These are phyloP conservation scores for Drosophila niveifrons DNA, from an alignment of 2,888 invertebrate genomes.

Conservation along the genomic window DNA sequence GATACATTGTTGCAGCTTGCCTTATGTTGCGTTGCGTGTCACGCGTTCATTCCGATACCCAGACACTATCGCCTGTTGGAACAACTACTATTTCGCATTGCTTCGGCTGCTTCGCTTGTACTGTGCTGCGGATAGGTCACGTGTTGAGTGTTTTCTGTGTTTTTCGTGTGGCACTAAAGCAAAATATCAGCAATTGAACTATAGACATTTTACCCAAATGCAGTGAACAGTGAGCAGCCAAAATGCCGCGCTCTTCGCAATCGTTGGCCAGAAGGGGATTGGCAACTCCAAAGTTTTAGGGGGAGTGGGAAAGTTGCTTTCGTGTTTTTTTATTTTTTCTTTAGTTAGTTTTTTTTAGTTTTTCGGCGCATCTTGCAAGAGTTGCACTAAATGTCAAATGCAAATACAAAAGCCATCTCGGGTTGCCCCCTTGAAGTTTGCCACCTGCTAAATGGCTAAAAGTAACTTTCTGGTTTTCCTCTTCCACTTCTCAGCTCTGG, in stretches of 20 bases:
- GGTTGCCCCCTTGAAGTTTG: conserved; percentile 38
- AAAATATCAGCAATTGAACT: conserved; percentile 81
- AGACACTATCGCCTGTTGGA: conserved; percentile 14
- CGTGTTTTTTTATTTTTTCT: conserved; percentile 37
- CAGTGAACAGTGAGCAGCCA: conserved; percentile 71
- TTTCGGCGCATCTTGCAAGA: conserved; percentile 64
- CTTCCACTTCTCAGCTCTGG: background rate
- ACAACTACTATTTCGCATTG: conserved; percentile 7
- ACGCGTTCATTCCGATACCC: conserved; percentile 38
- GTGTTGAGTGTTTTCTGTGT: conserved; percentile 55
- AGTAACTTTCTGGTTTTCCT: conserved; percentile 37
- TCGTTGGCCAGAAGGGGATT: conserved; percentile 7
- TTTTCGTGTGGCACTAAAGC: conserved; percentile 53
- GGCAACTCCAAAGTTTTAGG: conserved; percentile 1
- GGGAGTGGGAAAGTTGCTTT: conserved; percentile 42
- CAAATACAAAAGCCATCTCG: conserved; percentile 73
- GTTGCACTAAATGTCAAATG: conserved; percentile 74
- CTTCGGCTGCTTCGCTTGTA: conserved; percentile 1
- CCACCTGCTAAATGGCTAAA: conserved; percentile 64
- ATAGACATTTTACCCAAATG: conserved; percentile 78
- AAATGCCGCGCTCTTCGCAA: conserved; percentile 68
- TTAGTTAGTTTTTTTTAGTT: background rate
- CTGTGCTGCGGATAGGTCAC: conserved; percentile 68
- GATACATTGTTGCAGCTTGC: background rate
- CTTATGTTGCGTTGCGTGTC: conserved; percentile 25